These are phyloP conservation scores for Hypomecis atomaria DNA, from an alignment of 2,888 invertebrate species.

Conservation along the genomic window DNA sequence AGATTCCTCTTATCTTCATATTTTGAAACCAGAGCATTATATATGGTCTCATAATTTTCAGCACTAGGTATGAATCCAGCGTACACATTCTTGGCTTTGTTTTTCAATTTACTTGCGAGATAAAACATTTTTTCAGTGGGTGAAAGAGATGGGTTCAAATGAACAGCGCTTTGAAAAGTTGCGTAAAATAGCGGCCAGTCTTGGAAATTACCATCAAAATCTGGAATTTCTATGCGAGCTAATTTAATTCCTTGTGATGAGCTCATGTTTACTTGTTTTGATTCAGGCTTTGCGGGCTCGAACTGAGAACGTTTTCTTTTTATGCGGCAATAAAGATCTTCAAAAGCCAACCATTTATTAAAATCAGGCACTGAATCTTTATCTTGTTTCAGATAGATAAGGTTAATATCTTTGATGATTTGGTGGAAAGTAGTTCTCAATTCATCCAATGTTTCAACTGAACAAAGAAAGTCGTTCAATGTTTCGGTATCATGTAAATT, in stretches of 20 bases:
- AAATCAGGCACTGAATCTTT: slow-evolving; percentile 4
- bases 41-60: neutral
- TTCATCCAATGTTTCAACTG: slow-evolving; percentile 6
- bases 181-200: slow-evolving; percentile 8
- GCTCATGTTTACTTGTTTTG: neutral
- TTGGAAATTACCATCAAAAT: neutral
- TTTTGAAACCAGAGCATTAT: slow-evolving; percentile 2
- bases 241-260: neutral
- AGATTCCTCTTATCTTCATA: slow-evolving; percentile 4
- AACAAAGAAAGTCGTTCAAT: slow-evolving; percentile 3
- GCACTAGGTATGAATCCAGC: neutral
- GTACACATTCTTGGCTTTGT: neutral
- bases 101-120: neutral
- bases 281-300: neutral
- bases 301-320: slow-evolving; percentile 8
- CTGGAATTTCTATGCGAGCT: neutral
- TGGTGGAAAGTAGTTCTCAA: neutral
- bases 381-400: slow-evolving; percentile 1
- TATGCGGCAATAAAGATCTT: slow-evolving; percentile 8
- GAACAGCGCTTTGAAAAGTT: slow-evolving; percentile 5
- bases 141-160: slow-evolving; percentile 3
- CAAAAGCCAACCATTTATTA: slow-evolving; percentile 6
- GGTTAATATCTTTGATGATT: slow-evolving; percentile 3
- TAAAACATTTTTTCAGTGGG: slow-evolving; percentile 1
- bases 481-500: neutral